Base-by-base conservation (phyloP, 1,140 invertebrate species). In the Aphis craccivora region DNA sequence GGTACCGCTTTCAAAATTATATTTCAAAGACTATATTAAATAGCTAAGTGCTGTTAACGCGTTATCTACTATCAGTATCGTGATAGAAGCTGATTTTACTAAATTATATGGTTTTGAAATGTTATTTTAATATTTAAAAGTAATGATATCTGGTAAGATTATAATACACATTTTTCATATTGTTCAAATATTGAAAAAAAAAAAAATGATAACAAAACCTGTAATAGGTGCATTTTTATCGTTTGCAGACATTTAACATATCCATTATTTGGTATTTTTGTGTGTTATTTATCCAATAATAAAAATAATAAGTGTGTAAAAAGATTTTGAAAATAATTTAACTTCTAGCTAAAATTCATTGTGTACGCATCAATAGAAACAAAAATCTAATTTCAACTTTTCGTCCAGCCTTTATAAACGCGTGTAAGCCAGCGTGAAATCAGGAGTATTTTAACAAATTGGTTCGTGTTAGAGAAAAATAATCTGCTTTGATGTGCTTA, bases 311-410 rank as follows among this genome's bases (percentile, higher is more conserved):
- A n/a, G n/a, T n/a, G 14, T n/a, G 4, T 20, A n/a, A 76, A n/a
- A 76, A 76, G 30, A n/a, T 76, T 76, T 76, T 67, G 30, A n/a
- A 67, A 76, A n/a, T 76, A 76, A 76, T 76, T 76, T n/a, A 76
- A 35, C 14, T 76, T 76, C n/a, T 76, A n/a, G n/a, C n/a, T n/a
- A 76, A n/a, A 76, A 76, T 76, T n/a, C 9, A 76, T 76, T n/a
- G 30, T n/a, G 60, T 14, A n/a, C 30, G 14, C 14, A n/a, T 76
- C 14, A n/a, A 67, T n/a, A n/a, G 60, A 76, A 76, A 76, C 30
- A 5, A 76, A n/a, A 76, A 76, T 76, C n/a, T 76, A 0, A 76
- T 35, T n/a, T 76, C 3, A 76, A 76, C 60, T 76, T 76, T 76
- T 76, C 14, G n/a, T n/a, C 60, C 14, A 6, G 60, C 18, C 60